Evolutionary conservation across 2,888 invertebrate species (phyloP), one percentile per base, ranked within the genome.

Genomic region (Dyspetes luteomarginatus): DNA sequence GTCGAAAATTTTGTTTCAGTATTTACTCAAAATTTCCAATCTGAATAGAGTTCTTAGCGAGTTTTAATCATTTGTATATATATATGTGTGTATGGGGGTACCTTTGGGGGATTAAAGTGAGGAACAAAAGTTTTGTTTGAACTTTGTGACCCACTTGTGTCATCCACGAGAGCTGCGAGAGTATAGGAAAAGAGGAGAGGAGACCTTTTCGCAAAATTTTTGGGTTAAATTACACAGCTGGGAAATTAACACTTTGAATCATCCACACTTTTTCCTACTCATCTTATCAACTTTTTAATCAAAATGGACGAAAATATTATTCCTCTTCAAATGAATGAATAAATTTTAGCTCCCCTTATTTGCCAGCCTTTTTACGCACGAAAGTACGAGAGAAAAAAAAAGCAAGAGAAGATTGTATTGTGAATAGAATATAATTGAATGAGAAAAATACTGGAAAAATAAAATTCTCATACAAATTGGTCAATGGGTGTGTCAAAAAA

Each of bases 101-200:
- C 19, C 41, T 45, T 67, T 24, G 43, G 36, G 2, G 22, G 56
- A 30, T 55, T 52, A 36, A 30, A 30, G 1, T 24, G 3, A 9
- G 48, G 48, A 50, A 26, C 50, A 28, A 72, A 72, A 72, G 50
- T 50, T 24, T 43, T 43, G 55, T 64, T 73, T 62, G 55, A 73
- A 73, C 64, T 73, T 55, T 17, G 52, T 73, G 72, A 64, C 72
- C 72, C 55, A 73, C 64, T 73, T 74, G 56, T n/a, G n/a, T 43
- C 26, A 73, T 55, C 19, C 55, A 9, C 64, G 17, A 26, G 12
- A 55, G n/a, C n/a, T 9, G 22, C 12, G 19, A 22, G 22, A n/a
- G 15, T 15, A 48, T 36, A 2, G 36, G 36, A 3, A 45, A 17
- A 4, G 19, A 48, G 52, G 17, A 28, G 62, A 9, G 5, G 4